Evolutionary conservation across 2,888 invertebrate genomes (phyloP), one percentile per base, ranked within the genome.

Genomic region (Agrilus biguttatus): DNA sequence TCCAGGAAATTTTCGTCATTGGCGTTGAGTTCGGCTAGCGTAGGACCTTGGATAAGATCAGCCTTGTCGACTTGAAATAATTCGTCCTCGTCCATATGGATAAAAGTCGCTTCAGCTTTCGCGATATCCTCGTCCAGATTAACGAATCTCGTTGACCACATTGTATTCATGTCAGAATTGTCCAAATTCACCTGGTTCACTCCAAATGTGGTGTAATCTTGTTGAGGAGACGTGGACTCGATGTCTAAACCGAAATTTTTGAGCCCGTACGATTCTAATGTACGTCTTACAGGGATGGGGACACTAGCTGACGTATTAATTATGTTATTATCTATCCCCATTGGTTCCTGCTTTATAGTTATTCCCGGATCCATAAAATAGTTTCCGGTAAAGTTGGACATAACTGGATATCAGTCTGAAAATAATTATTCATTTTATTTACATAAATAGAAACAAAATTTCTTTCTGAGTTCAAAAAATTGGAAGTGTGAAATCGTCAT

Each of bases 51-150:
- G 54, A 89, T 83, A 48, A 86, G 71, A 67, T 89, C 89, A 34
- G 84, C 78, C 66, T 88, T 86, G 63, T 90, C 89, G 42, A 88
- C 85, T 72, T 87, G 80, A 62, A 89, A 87, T 55, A 88, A 87
- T 59, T 88, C 89, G 60, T 89, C 89, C 56, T 89, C 88, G 57
- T 89, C 88, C 77, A 86, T 81, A 63, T 78, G 63, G 34, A 63
- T 80, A 10, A 28, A 28, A 55, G 82, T 79, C 10, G 78, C 70
- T 54, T 81, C 81, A 40, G 68, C 63, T 63, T 72, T 75, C 14
- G 63, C 41, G 35, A 45, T 43, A 37, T 52, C 51, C 36, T 61
- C 49, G 33, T 47, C 48, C 23, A 48, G 35, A 43, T 53, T 54
- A 5, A 49, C 48, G 23, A 60, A 39, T 60, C 62, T 53, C 52